A percentile compares a stretch with the other conserved stretches of the same genome.
phyloP scores from a whole-genome alignment of 2,888 invertebrate genomes.

The Xylocampa areola region DNA sequence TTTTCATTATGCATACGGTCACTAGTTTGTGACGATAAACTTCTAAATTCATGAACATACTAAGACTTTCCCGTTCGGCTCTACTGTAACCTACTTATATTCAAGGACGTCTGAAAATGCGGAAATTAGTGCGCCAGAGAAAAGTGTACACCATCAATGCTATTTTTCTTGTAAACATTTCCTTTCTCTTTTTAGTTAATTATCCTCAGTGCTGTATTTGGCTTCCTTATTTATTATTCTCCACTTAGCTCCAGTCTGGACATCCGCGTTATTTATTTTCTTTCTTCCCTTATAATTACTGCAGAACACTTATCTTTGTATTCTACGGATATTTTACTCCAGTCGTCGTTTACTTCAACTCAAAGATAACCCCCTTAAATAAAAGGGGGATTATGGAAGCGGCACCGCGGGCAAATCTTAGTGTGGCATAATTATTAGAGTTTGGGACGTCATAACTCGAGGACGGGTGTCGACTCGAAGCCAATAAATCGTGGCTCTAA shows the following conservation, averaged over 20 bases:
- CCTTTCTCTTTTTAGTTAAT: no score
- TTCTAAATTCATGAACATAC: neutral
- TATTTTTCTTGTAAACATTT: no score
- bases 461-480: slow-evolving; percentile 27
- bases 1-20: neutral
- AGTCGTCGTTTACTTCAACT: no score
- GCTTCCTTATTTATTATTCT: no score
- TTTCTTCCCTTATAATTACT: no score
- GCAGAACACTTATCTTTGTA: no score
- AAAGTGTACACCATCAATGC: no score
- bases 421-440: slow-evolving; percentile 16
- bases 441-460: slow-evolving; percentile 37
- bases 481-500: slow-evolving; percentile 40
- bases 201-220: no score
- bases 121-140: neutral
- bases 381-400: no score
- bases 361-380: neutral
- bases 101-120: neutral
- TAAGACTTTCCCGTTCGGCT: neutral
- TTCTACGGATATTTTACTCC: no score
- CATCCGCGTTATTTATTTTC: no score
- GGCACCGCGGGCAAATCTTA: neutral
- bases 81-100: neutral
- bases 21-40: neutral
- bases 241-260: no score